A percentile compares a stretch with the other conserved stretches of the same genome.
These are phyloP conservation scores for Drosophila koepferae DNA, from an alignment of 2,888 invertebrate species.

Conservation along the genomic window DNA sequence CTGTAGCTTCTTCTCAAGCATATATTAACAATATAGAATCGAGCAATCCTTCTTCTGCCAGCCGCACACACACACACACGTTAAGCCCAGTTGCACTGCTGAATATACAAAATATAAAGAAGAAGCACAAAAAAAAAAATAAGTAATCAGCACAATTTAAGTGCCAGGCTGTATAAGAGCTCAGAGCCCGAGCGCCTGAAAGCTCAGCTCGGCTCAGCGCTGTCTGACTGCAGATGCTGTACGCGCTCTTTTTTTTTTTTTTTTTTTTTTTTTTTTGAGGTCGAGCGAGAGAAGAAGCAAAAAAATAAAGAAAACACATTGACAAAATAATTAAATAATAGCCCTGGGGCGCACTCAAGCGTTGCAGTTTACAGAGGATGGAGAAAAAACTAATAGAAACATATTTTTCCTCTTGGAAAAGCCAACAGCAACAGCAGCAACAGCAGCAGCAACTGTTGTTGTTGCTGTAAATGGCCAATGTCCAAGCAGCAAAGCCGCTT, in stretches of 20 bases:
- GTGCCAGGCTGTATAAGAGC: slow-evolving; percentile 33
- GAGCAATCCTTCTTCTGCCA: not conserved
- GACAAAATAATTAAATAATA: slow-evolving; percentile 81
- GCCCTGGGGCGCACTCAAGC: slow-evolving; percentile 64
- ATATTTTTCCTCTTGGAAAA: slow-evolving; percentile 52
- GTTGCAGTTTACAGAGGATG: slow-evolving; percentile 42
- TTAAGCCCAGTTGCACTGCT: not conserved
- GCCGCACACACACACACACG: not conserved
- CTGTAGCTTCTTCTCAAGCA: not conserved
- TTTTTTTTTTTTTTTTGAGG: slow-evolving; percentile 35
- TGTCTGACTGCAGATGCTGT: slow-evolving; percentile 20
- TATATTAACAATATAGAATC: not conserved
- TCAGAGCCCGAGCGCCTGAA: slow-evolving; percentile 22
- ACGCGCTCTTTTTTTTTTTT: not conserved
- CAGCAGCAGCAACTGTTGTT: not conserved
- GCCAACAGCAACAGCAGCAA: slow-evolving; percentile 19
- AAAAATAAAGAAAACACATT: slow-evolving; percentile 47
- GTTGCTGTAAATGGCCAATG: slow-evolving; percentile 33
- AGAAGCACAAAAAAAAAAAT: slow-evolving; percentile 7
- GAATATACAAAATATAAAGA: not conserved
- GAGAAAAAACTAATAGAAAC: slow-evolving; percentile 57
- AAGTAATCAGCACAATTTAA: slow-evolving; percentile 22
- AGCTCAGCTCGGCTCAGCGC: slow-evolving; percentile 15
- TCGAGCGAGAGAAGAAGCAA: slow-evolving; percentile 22
- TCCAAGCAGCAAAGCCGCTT: slow-evolving; percentile 56